Conservation (phyloP, 2,113 vertebrate genomes). For the Sus scrofa region T2T-Sscrofa CM000812.6:182948501-182949000, state of each 20-base stretch:
- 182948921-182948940: no score
- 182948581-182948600: neutral
- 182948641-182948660: no score
- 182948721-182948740: neutral
- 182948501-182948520: neutral
- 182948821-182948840: no score
- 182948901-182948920: no score
- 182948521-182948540: neutral
- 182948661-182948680: no score
- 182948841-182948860: no score
- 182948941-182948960: no score
- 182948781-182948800: neutral
- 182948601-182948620: neutral
- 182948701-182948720: neutral
- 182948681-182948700: neutral
- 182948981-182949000: no score
- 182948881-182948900: no score
- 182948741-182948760: neutral
- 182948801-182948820: no score
- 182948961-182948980: no score
- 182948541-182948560: neutral
- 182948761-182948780: neutral
- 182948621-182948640: neutral
- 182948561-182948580: neutral
- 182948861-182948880: no score